Percentiles rank a stretch among this genome's conserved stretches.
Evolutionary conservation across 2,797 vertebrate species (phyloP).

Genomic region (Crax fasciolata): DNA sequence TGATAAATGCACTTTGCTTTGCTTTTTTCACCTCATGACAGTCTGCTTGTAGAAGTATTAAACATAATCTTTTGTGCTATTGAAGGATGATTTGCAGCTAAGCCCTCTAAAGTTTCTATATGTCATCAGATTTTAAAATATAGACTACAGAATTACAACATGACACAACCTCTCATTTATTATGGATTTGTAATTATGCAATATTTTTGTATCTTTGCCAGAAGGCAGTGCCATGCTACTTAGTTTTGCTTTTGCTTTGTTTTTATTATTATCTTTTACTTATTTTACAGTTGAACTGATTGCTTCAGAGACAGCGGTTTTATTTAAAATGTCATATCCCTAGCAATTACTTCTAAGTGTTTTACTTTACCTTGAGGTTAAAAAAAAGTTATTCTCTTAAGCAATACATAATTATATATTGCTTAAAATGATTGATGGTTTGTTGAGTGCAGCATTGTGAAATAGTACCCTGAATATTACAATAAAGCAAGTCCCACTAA

Average conservation of each 20-base stretch:
- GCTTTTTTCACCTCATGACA: not conserved
- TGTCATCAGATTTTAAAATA: slow-evolving; percentile 2
- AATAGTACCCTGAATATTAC: slow-evolving; percentile 44
- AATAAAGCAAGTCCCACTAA: slow-evolving; percentile 19
- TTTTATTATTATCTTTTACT: slow-evolving; percentile 11
- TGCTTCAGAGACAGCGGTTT: not conserved
- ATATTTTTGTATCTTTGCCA: not conserved
- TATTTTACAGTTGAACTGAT: not conserved
- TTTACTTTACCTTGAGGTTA: not conserved
- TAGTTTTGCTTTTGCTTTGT: not conserved
- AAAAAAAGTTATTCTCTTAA: not conserved
- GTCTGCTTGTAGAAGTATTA: not conserved
- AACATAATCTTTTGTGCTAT: not conserved
- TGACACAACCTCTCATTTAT: not conserved
- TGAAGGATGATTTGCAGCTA: not conserved
- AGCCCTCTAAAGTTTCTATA: not conserved
- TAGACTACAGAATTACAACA: not conserved
- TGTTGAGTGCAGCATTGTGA: slow-evolving; percentile 38
- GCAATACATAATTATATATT: slow-evolving; percentile 55
- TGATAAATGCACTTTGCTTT: not conserved
- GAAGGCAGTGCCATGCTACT: not conserved
- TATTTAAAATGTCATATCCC: slow-evolving; percentile 48
- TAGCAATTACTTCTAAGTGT: slow-evolving; percentile 41
- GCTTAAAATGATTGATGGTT: slow-evolving; percentile 47
- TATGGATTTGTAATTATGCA: slow-evolving; percentile 1